phyloP scores from a whole-genome alignment of 2,888 invertebrate genomes.

The Parnassius orleans region DNA sequence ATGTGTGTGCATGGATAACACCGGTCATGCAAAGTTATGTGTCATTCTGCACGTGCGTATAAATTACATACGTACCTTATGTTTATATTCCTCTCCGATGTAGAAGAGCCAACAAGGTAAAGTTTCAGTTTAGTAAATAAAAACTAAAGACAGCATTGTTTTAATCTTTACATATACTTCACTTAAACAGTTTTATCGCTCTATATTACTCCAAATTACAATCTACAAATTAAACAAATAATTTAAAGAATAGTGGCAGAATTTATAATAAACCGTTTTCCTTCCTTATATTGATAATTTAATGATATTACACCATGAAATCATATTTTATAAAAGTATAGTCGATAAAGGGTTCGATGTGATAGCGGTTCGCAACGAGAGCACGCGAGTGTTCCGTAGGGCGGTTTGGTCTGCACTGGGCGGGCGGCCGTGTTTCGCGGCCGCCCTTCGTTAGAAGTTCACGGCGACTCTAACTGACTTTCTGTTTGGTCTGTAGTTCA shows the following conservation, averaged over 20 bases:
- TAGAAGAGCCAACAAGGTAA: background rate
- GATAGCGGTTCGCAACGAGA: constrained; percentile 34
- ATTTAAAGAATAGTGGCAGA: no score
- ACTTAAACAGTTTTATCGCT: background rate
- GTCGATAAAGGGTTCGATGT: constrained; percentile 50
- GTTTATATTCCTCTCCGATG: background rate
- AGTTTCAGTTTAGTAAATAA: constrained; percentile 20
- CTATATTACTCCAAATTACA: background rate
- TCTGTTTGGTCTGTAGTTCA: constrained; percentile 57
- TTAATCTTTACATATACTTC: constrained; percentile 4
- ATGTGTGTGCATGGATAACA: no score
- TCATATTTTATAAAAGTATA: constrained; percentile 22
- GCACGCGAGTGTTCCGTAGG: constrained; percentile 55
- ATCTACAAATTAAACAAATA: no score
- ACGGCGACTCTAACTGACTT: constrained; percentile 62
- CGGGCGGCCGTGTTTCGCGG: constrained; percentile 51
- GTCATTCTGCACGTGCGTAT: background rate
- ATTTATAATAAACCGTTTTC: no score
- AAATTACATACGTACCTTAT: constrained; percentile 15
- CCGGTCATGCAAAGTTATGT: no score
- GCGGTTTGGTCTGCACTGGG: constrained; percentile 71
- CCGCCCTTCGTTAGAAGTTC: constrained; percentile 69
- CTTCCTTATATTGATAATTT: no score
- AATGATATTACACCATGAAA: constrained; percentile 2
- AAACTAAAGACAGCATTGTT: constrained; percentile 22